phyloP scores from a whole-genome alignment of 2,797 vertebrate genomes.

The Todus mexicanus region DNA sequence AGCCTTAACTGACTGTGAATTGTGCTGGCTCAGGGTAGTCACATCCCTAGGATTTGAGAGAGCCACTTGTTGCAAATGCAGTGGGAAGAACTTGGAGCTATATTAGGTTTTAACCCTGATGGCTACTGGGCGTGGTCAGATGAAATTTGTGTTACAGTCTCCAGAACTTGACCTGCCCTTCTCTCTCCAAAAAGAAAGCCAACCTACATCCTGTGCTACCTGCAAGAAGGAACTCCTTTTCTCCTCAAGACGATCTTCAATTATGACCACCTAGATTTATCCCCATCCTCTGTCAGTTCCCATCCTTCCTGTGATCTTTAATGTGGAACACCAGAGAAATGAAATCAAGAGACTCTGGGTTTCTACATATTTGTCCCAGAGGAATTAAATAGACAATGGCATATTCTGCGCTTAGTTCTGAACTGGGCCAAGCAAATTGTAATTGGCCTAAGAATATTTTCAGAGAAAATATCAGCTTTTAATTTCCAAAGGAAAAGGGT shows the following conservation, averaged over 20 bases:
- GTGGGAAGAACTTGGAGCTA: neutral
- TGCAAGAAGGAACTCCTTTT: neutral
- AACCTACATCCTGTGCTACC: neutral
- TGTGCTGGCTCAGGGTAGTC: neutral
- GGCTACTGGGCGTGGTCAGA: neutral
- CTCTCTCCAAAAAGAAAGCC: neutral
- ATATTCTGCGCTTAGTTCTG: neutral
- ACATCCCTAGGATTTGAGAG: neutral
- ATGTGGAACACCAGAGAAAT: neutral
- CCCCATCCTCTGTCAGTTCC: neutral
- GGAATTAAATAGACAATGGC: fast-evolving
- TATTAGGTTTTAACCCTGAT: neutral
- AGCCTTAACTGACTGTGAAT: neutral
- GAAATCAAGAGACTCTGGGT: neutral
- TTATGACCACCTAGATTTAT: neutral
- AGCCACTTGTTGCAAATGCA: neutral
- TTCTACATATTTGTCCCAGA: neutral
- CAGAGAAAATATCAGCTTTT: neutral
- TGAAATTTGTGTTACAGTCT: neutral
- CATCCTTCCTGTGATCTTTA: neutral
- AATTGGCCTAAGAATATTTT: neutral
- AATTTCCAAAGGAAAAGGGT: neutral
- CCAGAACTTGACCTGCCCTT: neutral
- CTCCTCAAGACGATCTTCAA: neutral
- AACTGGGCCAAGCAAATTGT: neutral